Base-by-base conservation (phyloP, 2,797 vertebrate species). In the Pyrocephalus nanus region DNA sequence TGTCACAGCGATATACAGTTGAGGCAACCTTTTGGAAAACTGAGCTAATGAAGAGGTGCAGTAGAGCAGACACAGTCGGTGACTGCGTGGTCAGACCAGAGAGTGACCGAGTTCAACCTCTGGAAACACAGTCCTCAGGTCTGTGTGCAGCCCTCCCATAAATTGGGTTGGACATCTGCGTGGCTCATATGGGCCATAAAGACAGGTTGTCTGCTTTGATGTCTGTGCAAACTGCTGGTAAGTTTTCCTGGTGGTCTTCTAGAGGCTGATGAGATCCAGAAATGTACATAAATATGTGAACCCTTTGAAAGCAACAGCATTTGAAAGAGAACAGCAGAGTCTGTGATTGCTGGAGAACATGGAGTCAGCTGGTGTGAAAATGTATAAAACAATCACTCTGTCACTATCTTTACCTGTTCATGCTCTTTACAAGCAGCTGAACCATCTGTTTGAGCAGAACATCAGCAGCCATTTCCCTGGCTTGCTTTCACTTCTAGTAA, bases 1-100 rank as follows among this genome's bases (percentile, higher is more conserved):
- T 93, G 50, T 96, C 90, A 96, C 55, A 86, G 74, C 0, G 4
- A 85, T 90, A 96, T 29, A 82, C 38, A 93, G 71, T 79, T 2
- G 8, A 95, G 57, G 81, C 94, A 96, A 95, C 93, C 92, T 96
- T 92, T 95, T 69, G 71, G 64, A 92, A 93, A 73, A 93, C 30
- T 70, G 47, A 91, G 53, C 42, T 81, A 80, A 21, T 69, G 75
- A 86, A 77, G 65, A 90, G 83, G 72, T 93, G 74, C 45, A 73
- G 51, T 30, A 58, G 61, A 67, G 43, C 21, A 94, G 77, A 79
- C 8, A 50, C 25, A 78, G 45, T 48, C 77, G 78, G 19, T n/a
- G 51, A 30, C 58, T 84, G 13, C 2, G 6, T 55, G 54, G 53
- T 84, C 54, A 92, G 73, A 86, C 55, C 76, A 55, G 26, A 5